phyloP scores from a whole-genome alignment of 2,113 vertebrate species.

The Microtus pennsylvanicus region DNA sequence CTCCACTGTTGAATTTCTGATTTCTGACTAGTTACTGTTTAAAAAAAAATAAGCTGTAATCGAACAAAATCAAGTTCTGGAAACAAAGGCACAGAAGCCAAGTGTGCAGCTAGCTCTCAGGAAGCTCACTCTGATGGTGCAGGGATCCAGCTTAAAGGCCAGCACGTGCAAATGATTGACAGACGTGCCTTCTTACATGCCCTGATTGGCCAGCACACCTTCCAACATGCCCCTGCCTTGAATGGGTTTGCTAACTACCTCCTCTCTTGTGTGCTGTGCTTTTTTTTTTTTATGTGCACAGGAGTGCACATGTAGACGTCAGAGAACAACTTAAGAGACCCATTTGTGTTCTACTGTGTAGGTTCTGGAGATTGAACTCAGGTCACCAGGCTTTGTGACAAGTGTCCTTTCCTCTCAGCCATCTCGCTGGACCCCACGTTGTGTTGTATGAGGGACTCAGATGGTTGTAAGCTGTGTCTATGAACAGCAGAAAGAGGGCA shows the following conservation, averaged over 20 bases:
- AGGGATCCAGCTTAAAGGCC: not conserved
- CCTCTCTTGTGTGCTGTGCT: not conserved
- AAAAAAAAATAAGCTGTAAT: not conserved
- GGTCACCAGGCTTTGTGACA: not conserved
- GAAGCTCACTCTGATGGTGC: not conserved
- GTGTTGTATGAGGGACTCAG: not conserved
- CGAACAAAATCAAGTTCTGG: conserved; percentile 34
- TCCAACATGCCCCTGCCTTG: not conserved
- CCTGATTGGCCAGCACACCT: no score
- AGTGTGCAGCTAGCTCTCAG: not conserved
- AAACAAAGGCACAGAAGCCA: not conserved
- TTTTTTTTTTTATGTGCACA: not conserved
- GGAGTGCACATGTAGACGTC: not conserved
- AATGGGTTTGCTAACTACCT: not conserved
- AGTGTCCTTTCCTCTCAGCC: not conserved
- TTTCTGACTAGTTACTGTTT: conserved; percentile 37
- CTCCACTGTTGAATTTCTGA: not conserved
- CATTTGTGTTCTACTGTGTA: not conserved
- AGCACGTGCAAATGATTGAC: not conserved
- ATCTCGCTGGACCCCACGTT: not conserved
- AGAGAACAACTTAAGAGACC: not conserved
- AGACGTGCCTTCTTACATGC: not conserved
- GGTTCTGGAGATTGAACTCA: not conserved
- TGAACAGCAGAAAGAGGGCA: not conserved
- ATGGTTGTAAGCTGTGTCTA: not conserved